Conservation (phyloP, 2,888 invertebrate genomes). For the Agriopis leucophaearia region DNA sequence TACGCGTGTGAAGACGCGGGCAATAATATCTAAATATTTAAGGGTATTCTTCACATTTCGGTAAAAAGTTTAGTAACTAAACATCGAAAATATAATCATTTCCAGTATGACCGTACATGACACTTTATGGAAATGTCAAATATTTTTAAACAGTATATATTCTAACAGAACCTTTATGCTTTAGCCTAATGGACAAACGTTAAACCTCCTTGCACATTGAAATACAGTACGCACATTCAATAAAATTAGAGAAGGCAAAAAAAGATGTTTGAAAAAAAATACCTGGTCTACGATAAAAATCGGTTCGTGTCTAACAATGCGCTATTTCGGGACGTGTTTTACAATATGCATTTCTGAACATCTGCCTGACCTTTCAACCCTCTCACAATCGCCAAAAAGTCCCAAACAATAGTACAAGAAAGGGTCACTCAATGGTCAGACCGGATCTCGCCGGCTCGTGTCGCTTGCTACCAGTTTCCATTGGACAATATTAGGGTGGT, state of each 20-base stretch:
- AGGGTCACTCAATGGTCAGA: conserved; percentile 76
- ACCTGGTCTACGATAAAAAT: neutral
- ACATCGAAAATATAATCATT: too few relatives aligned
- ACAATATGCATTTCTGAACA: conserved; percentile 52
- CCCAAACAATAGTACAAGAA: conserved; percentile 61
- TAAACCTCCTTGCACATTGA: too few relatives aligned
- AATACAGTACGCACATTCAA: too few relatives aligned
- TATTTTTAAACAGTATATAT: too few relatives aligned
- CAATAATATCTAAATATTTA: too few relatives aligned
- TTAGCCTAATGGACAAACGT: too few relatives aligned
- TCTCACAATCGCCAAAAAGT: conserved; percentile 51
- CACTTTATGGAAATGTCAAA: too few relatives aligned
- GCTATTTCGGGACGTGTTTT: conserved; percentile 22
- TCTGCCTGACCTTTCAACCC: conserved; percentile 72
- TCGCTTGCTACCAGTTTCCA: conserved; percentile 62
- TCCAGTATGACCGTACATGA: too few relatives aligned
- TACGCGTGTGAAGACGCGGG: too few relatives aligned
- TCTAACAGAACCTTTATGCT: too few relatives aligned
- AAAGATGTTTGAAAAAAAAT: neutral
- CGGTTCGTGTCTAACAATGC: conserved; percentile 15
- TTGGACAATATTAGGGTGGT: conserved; percentile 45
- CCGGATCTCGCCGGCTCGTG: conserved; percentile 68
- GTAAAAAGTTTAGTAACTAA: too few relatives aligned
- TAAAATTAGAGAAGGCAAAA: neutral
- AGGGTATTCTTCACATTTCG: too few relatives aligned